These are phyloP conservation scores for Lophura swinhoii DNA, from an alignment of 2,797 vertebrate species.

Conservation along the genomic window DNA sequence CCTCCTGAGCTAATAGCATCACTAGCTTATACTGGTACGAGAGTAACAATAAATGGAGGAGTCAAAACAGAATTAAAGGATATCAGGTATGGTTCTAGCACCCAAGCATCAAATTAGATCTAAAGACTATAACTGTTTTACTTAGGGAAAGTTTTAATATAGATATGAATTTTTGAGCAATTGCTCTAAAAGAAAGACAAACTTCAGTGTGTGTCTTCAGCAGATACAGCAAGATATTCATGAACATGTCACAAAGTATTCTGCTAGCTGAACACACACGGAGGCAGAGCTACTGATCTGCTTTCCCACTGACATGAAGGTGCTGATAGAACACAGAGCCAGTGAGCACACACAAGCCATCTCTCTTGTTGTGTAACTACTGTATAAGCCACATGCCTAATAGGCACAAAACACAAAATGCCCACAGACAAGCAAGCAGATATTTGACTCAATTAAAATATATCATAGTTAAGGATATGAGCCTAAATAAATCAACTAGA, in stretches of 20 bases:
- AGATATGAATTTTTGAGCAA: background rate
- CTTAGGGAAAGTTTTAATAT: background rate
- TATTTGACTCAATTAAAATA: background rate
- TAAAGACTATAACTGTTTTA: background rate
- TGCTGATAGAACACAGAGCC: background rate
- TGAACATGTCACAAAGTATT: background rate
- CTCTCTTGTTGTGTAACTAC: conserved; percentile 43
- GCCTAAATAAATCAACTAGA: background rate
- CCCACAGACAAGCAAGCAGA: background rate
- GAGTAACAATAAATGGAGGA: rapidly evolving
- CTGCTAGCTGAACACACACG: background rate
- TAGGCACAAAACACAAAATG: conserved; percentile 16
- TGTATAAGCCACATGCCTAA: background rate
- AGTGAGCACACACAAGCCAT: background rate
- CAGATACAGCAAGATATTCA: background rate
- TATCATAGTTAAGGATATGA: background rate
- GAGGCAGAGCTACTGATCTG: background rate
- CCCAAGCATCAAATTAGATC: background rate
- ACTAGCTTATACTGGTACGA: background rate
- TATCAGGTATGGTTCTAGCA: background rate
- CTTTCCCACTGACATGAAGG: background rate
- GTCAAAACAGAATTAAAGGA: background rate
- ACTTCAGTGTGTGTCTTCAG: background rate
- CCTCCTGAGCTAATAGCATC: background rate
- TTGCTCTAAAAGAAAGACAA: background rate